Evolutionary conservation across 2,888 invertebrate species (phyloP).

Genomic region (Morpho achilles): DNA sequence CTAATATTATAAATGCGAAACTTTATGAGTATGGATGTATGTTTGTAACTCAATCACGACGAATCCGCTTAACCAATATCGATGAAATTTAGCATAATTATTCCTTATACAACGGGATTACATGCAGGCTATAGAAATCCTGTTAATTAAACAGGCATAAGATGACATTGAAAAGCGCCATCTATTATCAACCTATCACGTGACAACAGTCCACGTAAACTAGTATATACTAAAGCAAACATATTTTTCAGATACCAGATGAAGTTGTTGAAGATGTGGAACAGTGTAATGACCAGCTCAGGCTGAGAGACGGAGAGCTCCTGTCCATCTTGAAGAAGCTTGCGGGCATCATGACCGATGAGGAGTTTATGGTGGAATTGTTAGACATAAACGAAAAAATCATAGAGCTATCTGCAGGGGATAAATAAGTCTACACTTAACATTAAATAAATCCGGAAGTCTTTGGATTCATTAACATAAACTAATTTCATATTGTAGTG

Average conservation of each 20-base stretch:
- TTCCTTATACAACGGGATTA: no score
- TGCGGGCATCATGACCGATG: conserved; percentile 85
- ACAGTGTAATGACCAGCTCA: conserved; percentile 87
- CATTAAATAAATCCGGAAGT: background rate
- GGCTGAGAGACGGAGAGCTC: conserved; percentile 82
- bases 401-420: conserved; percentile 65
- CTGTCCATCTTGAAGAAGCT: conserved; percentile 82
- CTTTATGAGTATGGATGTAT: no score
- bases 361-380: conserved; percentile 86
- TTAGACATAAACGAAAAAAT: conserved; percentile 87
- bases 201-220: no score
- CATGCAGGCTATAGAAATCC: no score
- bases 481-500: conserved; percentile 23
- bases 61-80: no score
- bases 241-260: conserved; percentile 80
- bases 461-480: conserved; percentile 28
- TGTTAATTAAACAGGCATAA: no score
- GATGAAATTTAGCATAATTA: no score
- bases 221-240: background rate
- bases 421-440: conserved; percentile 16
- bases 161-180: no score
- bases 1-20: no score
- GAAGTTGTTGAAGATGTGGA: conserved; percentile 81
- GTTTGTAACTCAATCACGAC: no score
- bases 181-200: no score